Evolutionary conservation across 2,797 vertebrate species (phyloP), one percentile per base, ranked within the genome.

Genomic region (Pseudotriccus pelzelni): DNA sequence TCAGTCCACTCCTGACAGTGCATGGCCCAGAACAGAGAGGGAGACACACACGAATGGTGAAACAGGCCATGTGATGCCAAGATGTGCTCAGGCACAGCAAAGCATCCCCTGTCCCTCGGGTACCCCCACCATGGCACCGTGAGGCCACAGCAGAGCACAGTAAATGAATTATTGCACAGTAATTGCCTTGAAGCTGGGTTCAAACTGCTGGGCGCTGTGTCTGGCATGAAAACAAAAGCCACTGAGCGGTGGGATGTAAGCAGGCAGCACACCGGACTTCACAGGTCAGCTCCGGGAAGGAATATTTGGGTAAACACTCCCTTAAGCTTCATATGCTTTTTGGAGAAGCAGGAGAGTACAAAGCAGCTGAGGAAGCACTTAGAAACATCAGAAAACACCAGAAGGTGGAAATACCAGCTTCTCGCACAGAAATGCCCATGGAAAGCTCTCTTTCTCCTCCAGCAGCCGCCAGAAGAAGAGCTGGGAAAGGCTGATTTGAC

Each of bases 1-100:
- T 49, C 50, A 63, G 44, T 28, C 69, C 53, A 46, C 10, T 21
- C 64, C 37, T 44, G 56, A 62, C 32, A 55, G 7, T 19, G 32
- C 28, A 9, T 22, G 28, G 28, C 34, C 34, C 53, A 34, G 16
- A 64, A 68, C 0, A 77, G 55, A 79, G 2, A 77, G 55, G 75
- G 1, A 39, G 22, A 63, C 9, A 22, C 7, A 22, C 43, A 1
- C 11, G 11, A 58, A 55, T 30, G 43, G 7, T 2, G 14, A 37
- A 55, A 32, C 0, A 0, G n/a, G n/a, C 5, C 32, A 53, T 50
- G 39, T 1, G 0, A 47, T 28, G 13, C 4, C 1, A 63, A 69
- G 14, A 10, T 18, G 9, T 36, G 10, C 46, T 60, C 10, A 32
- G 36, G 50, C 39, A 69, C 34, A 44, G 58, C 19, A 55, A 74